Base-by-base conservation (phyloP, 1,140 invertebrate genomes). In the Brachionus asplanchnoidis region DNA sequence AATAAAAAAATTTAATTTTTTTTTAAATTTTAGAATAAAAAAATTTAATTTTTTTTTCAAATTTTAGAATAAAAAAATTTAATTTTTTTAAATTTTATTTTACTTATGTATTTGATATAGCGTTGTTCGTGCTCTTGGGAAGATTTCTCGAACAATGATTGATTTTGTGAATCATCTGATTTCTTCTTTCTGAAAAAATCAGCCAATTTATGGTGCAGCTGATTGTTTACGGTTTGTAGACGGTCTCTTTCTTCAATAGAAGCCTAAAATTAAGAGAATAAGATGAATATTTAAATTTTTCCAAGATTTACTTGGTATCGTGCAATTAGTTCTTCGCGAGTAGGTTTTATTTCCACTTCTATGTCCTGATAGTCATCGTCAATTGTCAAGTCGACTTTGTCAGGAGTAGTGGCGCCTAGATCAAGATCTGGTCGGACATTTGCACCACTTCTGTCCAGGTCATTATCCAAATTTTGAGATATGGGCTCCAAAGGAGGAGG, bases 101-200 rank as follows among this genome's bases (percentile, higher is more conserved):
- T 87, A 90, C 89, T 87, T 88, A 90, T 89, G 85, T 89, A 89
- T 86, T 89, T 90, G 9, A 90, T 86, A 84, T 89, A 90, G 85
- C 89, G 86, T 82, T 89, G 88, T 84, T 90, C 89, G 70, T 89
- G 89, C 78, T 90, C 89, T 32, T 88, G 87, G 20, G 87, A 87
- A 85, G 88, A 89, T 85, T 89, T 89, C 60, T 89, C 88, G 78
- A 88, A 86, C 42, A 88, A 87, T 78, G 87, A 87, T 78, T 87
- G 60, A 7, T 36, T 77, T 32, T 87, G 86, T 7, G 88, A 9
- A n/a, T 70, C 88, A 84, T 89, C 87, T 23, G 87, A 85, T 84
- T 89, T 90, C 85, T 89, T 89, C 86, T 89, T 89, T n/a, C 87
- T 85, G 85, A 90, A 90, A 80, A 88, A 88, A 36, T 89, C 88